Conservation (phyloP, 2,888 invertebrate species). For the Andrena bicolor region DNA sequence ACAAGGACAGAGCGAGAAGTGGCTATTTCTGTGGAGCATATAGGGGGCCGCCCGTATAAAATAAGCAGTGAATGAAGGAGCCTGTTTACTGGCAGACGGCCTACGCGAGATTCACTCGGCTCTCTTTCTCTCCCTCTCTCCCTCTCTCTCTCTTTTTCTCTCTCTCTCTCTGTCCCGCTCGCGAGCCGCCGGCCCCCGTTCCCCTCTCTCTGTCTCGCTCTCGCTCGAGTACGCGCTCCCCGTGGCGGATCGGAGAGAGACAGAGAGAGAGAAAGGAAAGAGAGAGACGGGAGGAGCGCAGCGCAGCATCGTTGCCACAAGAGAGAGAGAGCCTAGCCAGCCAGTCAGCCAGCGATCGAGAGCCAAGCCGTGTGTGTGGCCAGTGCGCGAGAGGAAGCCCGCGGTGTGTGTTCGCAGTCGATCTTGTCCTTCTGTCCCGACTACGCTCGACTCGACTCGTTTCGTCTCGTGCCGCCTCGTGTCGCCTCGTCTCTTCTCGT, state of each 20-base stretch:
- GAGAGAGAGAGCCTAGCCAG: conserved; percentile 56
- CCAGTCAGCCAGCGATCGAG: conserved; percentile 5
- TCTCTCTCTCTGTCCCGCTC: conserved; percentile 40
- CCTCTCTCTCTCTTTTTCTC: conserved; percentile 29
- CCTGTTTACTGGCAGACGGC: conserved; percentile 83
- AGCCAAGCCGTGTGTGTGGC: conserved; percentile 65
- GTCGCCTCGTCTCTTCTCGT: conserved; percentile 33
- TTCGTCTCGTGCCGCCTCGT: conserved; percentile 34
- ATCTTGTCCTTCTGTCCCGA: conserved; percentile 69
- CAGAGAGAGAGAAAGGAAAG: conserved; percentile 63
- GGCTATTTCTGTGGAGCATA: conserved; percentile 84
- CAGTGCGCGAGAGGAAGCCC: conserved; percentile 80
- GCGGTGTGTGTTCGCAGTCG: conserved; percentile 70
- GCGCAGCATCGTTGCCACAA: conserved; percentile 62
- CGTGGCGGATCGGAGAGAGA: conserved; percentile 44
- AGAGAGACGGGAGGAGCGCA: conserved; percentile 43
- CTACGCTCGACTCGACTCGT: conserved; percentile 34
- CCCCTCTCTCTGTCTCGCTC: conserved; percentile 38
- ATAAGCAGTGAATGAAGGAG: conserved; percentile 85
- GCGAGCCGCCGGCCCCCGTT: conserved; percentile 44
- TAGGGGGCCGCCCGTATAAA: conserved; percentile 82
- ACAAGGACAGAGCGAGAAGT: conserved; percentile 75
- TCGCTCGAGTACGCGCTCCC: conserved; percentile 38
- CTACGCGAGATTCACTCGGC: conserved; percentile 80
- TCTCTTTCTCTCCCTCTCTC: conserved; percentile 72